Conservation (phyloP, 2,888 invertebrate genomes). For the Blastobasis adustella region DNA sequence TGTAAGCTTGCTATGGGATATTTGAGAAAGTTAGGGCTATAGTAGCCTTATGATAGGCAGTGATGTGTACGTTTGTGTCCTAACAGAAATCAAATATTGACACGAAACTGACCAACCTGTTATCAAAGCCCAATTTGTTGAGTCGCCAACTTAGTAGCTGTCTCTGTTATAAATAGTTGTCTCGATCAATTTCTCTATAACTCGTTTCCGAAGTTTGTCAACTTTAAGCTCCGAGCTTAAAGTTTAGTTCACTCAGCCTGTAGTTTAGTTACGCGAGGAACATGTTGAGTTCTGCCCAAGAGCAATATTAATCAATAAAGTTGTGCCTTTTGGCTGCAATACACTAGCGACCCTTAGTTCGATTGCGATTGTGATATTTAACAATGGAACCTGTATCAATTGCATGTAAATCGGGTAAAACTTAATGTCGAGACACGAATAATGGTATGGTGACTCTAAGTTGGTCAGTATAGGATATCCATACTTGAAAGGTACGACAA, state of each 20-base stretch:
- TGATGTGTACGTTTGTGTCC: not conserved
- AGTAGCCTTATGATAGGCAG: not conserved
- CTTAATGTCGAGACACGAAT: too few species aligned
- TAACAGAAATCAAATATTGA: not conserved
- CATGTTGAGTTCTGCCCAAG: too few species aligned
- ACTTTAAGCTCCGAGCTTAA: not conserved
- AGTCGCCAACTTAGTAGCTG: not conserved
- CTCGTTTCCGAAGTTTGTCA: not conserved
- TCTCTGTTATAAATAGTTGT: not conserved
- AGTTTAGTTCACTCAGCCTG: not conserved
- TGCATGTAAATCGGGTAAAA: too few species aligned
- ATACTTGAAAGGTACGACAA: too few species aligned
- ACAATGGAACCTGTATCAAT: too few species aligned
- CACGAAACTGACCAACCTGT: not conserved
- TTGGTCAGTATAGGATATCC: too few species aligned
- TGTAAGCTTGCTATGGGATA: not conserved
- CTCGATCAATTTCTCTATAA: not conserved
- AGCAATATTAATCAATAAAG: too few species aligned
- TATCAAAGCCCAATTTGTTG: not conserved
- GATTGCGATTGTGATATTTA: too few species aligned
- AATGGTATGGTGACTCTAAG: too few species aligned
- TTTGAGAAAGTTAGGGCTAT: not conserved
- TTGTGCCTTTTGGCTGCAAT: too few species aligned
- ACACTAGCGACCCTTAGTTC: too few species aligned
- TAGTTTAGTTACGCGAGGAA: not conserved